Base-by-base conservation (phyloP, 2,888 invertebrate genomes). In the Hecatera dysodea region DNA sequence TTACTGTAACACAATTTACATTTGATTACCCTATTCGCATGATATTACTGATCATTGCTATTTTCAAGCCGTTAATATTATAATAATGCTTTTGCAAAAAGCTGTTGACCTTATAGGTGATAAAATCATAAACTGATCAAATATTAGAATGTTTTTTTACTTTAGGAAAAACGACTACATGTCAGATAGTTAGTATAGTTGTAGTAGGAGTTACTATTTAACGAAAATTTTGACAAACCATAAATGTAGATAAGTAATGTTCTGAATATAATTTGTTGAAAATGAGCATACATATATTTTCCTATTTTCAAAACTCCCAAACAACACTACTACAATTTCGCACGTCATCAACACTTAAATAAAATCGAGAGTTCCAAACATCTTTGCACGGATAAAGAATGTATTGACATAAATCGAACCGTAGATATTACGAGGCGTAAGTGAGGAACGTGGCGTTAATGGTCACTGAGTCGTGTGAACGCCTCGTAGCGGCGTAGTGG, bases 401-500 rank as follows among this genome's bases (percentile, higher is more conserved):
- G 46, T 61, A 33, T 29, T 27, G 56, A 52, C 62, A 70, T 22
- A 44, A 19, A 44, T 19, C 19, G 44, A 19, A 44, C 7, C 19
- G 44, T 8, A 19, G 44, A 44, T 44, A 44, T 44, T 19, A 44
- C 19, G 44, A 44, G 19, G 19, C 44, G 17, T 44, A 19, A 44
- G 44, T 53, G 57, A 48, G 7, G 42, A 62, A 53, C 44, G 57
- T 29, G 27, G 48, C 24, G 65, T 64, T 57, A 75, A 67, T 66
- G 55, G 68, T 22, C 29, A 44, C 22, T 39, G 75, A 55, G 53
- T 56, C 55, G 53, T 67, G 69, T 46, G 76, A 75, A 64, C 29
- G 64, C 42, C 22, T 78, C 69, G 64, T 39, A 29, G 53, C 68
- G 29, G 64, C 65, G 60, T 61, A 69, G 65, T 57, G 29, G 69